These are phyloP conservation scores for Cephus rjabovi DNA, from an alignment of 2,888 invertebrate species.

Conservation along the genomic window DNA sequence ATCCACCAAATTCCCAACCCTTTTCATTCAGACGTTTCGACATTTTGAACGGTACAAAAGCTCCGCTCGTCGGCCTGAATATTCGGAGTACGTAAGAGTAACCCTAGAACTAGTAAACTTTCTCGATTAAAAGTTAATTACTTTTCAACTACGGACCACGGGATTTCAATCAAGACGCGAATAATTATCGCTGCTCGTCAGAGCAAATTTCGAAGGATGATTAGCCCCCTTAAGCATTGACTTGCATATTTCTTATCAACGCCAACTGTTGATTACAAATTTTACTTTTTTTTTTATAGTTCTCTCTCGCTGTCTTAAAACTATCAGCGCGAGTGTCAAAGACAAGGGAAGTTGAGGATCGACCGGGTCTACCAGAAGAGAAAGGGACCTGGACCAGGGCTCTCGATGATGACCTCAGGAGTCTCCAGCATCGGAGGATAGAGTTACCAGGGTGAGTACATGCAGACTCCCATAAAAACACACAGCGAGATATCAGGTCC, in stretches of 20 bases:
- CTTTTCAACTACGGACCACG: constrained; percentile 54
- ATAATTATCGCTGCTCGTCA: constrained; percentile 41
- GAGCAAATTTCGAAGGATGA: not conserved
- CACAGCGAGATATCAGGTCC: not conserved
- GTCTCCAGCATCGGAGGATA: too few relatives aligned
- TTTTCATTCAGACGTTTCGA: constrained; percentile 47
- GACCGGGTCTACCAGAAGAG: too few relatives aligned
- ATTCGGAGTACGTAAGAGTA: constrained; percentile 27
- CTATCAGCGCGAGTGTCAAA: not conserved
- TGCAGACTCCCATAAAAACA: too few relatives aligned
- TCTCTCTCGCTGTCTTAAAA: not conserved
- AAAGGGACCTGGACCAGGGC: too few relatives aligned
- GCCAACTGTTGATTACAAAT: not conserved
- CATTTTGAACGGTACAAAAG: constrained; percentile 47
- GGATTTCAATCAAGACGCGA: constrained; percentile 58
- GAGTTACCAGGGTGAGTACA: too few relatives aligned
- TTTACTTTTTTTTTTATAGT: not conserved
- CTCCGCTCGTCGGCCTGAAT: not conserved
- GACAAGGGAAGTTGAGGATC: too few relatives aligned
- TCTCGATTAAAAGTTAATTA: constrained; percentile 62
- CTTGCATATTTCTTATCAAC: not conserved
- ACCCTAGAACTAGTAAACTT: constrained; percentile 50
- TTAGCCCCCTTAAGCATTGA: not conserved
- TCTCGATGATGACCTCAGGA: too few relatives aligned
- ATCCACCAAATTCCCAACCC: constrained; percentile 34